Conservation (phyloP, 2,888 invertebrate species). For the Lasioglossum lativentre region DNA sequence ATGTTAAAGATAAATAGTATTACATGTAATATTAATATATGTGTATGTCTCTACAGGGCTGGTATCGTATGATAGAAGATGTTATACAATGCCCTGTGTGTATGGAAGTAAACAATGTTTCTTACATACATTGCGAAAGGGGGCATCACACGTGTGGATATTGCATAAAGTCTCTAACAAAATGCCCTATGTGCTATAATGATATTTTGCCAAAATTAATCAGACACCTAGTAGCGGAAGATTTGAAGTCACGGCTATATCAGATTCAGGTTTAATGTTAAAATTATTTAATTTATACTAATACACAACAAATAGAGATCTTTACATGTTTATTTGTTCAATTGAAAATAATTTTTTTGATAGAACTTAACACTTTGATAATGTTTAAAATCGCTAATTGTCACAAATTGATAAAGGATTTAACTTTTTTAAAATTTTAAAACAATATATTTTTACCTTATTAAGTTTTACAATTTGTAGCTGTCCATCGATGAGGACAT, state of each 20-base stretch:
- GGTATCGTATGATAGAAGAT: background rate
- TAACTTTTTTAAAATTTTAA: background rate
- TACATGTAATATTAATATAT: background rate
- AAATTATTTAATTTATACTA: background rate
- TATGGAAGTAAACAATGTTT: fast-evolving
- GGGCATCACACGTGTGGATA: background rate
- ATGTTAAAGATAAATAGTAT: background rate
- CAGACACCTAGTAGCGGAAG: background rate
- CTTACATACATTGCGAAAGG: background rate
- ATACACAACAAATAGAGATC: too few relatives aligned
- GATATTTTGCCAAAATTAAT: fast-evolving
- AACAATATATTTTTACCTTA: background rate
- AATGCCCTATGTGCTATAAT: background rate
- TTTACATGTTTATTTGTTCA: too few relatives aligned
- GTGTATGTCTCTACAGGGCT: background rate
- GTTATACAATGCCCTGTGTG: background rate
- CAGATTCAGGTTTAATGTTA: background rate
- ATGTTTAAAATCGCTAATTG: background rate
- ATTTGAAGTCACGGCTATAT: fast-evolving
- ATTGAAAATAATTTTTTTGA: too few relatives aligned
- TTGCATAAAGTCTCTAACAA: fast-evolving
- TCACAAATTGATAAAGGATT: background rate
- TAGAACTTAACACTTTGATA: background rate
- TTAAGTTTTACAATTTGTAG: background rate
- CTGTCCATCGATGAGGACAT: background rate